Conservation (phyloP, 2,797 vertebrate genomes). For the Periophthalmus magnuspinnatus region DNA sequence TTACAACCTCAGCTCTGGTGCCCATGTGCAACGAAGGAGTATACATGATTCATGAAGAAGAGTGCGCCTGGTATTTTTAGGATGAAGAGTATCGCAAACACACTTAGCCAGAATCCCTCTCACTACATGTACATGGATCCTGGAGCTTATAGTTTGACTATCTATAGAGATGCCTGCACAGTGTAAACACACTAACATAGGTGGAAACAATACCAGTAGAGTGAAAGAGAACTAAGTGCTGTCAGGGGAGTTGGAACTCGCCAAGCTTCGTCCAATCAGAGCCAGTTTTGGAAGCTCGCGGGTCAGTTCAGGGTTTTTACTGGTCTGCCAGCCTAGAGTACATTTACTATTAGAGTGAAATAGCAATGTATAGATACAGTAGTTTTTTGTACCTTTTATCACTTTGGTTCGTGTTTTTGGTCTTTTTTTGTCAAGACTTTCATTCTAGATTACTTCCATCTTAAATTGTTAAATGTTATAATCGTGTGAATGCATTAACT, state of each 20-base stretch:
- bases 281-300: conserved; percentile 1
- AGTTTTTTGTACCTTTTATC: background rate
- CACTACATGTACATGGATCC: conserved; percentile 24
- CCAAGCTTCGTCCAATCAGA: background rate
- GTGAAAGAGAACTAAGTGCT: conserved; percentile 63
- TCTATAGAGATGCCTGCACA: conserved; percentile 71
- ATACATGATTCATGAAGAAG: conserved; percentile 60
- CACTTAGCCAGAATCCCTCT: conserved; percentile 17
- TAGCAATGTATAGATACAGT: background rate
- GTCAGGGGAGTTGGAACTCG: conserved; percentile 31
- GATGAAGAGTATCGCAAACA: conserved; percentile 48
- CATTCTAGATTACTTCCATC: background rate
- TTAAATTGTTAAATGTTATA: background rate
- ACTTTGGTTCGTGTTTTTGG: background rate
- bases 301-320: background rate
- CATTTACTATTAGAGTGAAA: background rate
- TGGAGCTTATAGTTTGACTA: conserved; percentile 48
- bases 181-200: conserved; percentile 53
- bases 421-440: background rate
- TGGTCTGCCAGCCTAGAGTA: background rate
- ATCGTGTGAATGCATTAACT: background rate
- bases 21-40: conserved; percentile 42
- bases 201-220: conserved; percentile 65
- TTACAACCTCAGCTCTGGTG: conserved; percentile 54
- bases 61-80: conserved; percentile 65